phyloP scores from a whole-genome alignment of 2,113 vertebrate genomes.

The Burhinus bistriatus region DNA sequence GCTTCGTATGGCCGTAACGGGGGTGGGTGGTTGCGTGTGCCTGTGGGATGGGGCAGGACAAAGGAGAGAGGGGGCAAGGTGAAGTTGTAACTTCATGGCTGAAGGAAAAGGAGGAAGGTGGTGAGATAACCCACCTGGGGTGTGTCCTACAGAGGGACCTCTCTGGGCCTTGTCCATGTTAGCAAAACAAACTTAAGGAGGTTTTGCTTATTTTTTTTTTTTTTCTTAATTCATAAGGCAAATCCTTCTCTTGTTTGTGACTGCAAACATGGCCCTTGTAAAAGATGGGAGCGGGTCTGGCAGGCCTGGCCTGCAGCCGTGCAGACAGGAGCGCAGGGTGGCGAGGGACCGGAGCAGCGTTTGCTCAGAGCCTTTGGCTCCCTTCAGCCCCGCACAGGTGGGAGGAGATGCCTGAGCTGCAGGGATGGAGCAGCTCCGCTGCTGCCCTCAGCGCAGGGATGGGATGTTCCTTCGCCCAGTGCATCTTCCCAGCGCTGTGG shows the following conservation, averaged over 20 bases:
- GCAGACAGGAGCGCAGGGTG: neutral
- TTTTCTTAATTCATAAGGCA: neutral
- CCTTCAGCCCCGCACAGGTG: fast-evolving
- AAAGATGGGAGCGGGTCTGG: neutral
- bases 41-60: neutral
- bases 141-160: neutral
- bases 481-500: neutral
- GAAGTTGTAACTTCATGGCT: fast-evolving
- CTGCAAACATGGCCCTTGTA: neutral
- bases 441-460: neutral
- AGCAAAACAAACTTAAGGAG: neutral
- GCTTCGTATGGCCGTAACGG: fast-evolving
- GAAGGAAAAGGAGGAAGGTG: neutral
- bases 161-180: neutral
- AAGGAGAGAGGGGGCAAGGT: neutral
- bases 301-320: neutral
- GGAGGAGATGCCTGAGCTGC: neutral
- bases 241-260: neutral
- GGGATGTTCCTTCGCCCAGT: fast-evolving
- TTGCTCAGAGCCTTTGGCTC: neutral
- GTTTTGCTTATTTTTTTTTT: neutral
- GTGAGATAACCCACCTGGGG: neutral
- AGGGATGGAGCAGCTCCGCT: neutral
- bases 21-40: neutral
- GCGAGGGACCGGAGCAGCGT: neutral